These are phyloP conservation scores for Formicarius rufipectus DNA, from an alignment of 2,113 vertebrate species.

Conservation along the genomic window DNA sequence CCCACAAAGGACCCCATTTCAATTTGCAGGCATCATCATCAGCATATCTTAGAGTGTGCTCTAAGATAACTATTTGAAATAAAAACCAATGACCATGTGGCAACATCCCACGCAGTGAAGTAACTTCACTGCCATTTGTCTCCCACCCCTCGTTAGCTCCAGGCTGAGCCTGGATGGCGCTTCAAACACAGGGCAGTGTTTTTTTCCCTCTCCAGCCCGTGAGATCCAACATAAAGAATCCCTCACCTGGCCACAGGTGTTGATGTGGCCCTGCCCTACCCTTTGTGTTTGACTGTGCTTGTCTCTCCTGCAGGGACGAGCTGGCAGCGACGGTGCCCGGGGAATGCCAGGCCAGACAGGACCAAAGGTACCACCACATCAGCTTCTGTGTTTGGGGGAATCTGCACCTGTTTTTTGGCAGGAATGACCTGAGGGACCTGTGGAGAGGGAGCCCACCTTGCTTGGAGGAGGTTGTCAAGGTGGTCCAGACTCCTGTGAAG, in stretches of 20 bases:
- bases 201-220: not conserved
- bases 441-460: not conserved
- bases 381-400: not conserved
- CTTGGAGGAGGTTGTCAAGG: not conserved
- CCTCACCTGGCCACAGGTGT: not conserved
- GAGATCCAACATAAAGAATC: not conserved
- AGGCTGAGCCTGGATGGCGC: not conserved
- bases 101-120: not conserved
- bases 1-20: not conserved
- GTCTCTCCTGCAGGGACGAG: conserved; percentile 82
- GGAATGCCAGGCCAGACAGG: conserved; percentile 97
- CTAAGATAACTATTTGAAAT: not conserved
- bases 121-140: fast-evolving
- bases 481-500: not conserved
- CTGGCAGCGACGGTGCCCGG: conserved; percentile 91
- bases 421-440: fast-evolving
- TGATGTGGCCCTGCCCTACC: not conserved
- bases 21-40: not conserved
- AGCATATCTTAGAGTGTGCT: not conserved
- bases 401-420: not conserved
- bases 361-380: conserved; percentile 78
- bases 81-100: not conserved
- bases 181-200: not conserved
- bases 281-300: not conserved
- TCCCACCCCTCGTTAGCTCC: not conserved